phyloP scores from a whole-genome alignment of 2,888 invertebrate genomes.

The Lepidonotus clava region DNA sequence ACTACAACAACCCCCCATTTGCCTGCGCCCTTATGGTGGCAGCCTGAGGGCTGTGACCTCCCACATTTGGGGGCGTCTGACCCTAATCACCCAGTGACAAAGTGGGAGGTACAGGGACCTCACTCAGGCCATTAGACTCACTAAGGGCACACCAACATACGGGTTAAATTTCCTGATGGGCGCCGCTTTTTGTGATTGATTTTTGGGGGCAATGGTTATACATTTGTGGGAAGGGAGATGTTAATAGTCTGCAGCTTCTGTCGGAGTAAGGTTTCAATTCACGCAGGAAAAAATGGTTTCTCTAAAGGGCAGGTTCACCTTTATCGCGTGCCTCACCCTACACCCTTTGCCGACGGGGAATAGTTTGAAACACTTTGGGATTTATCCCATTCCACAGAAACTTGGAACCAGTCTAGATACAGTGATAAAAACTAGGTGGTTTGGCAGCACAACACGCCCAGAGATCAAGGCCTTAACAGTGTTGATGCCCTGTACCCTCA shows the following conservation, averaged over 20 bases:
- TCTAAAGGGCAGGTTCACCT: not conserved
- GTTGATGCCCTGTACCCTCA: too few relatives aligned
- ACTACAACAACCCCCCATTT: not conserved
- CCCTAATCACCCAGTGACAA: slow-evolving; percentile 16
- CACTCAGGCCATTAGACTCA: not conserved
- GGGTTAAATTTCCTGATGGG: not conserved
- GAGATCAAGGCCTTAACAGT: too few relatives aligned
- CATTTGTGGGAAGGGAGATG: not conserved
- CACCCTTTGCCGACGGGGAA: not conserved
- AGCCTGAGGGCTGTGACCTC: too few relatives aligned
- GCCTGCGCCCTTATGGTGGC: not conserved
- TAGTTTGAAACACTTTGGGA: too few relatives aligned
- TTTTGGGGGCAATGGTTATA: not conserved
- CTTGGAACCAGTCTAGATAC: too few relatives aligned
- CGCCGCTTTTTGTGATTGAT: not conserved
- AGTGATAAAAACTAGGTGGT: too few relatives aligned
- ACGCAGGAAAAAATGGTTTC: too few relatives aligned
- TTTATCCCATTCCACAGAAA: too few relatives aligned
- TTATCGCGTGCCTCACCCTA: not conserved
- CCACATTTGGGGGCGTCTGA: not conserved
- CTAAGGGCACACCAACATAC: not conserved
- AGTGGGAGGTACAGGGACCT: too few relatives aligned
- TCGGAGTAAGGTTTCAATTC: too few relatives aligned
- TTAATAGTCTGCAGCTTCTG: too few relatives aligned
- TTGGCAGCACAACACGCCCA: too few relatives aligned